These are phyloP conservation scores for Yasuhikotakia modesta DNA, from an alignment of 2,797 vertebrate genomes.

Conservation along the genomic window DNA sequence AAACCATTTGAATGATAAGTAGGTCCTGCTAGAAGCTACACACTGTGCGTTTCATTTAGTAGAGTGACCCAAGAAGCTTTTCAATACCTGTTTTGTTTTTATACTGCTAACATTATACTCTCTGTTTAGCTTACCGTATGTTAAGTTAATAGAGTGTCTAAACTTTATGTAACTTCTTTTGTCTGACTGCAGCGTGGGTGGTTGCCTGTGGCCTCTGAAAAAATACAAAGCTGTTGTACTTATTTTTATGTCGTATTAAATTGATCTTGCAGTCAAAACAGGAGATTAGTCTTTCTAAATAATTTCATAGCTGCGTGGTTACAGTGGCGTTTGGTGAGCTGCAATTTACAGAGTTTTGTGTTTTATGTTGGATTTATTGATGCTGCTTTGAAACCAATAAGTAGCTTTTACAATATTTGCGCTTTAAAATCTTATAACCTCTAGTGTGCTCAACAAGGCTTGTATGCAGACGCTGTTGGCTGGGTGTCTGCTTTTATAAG, in stretches of 20 bases:
- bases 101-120: constrained; percentile 28
- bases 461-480: constrained; percentile 31
- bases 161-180: constrained; percentile 30
- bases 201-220: constrained; percentile 14
- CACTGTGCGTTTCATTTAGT: constrained; percentile 50
- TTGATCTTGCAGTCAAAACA: constrained; percentile 22
- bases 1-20: constrained; percentile 43
- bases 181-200: constrained; percentile 16
- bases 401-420: constrained; percentile 30
- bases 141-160: constrained; percentile 14
- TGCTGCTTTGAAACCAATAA: constrained; percentile 20
- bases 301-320: constrained; percentile 12
- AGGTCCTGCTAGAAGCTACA: constrained; percentile 33
- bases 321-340: constrained; percentile 7
- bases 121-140: constrained; percentile 28
- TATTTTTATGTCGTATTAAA: constrained; percentile 9
- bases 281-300: neutral
- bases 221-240: constrained; percentile 27
- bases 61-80: constrained; percentile 50
- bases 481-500: constrained; percentile 34
- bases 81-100: constrained; percentile 43
- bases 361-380: constrained; percentile 44
- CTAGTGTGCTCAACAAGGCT: constrained; percentile 16
- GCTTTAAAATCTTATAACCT: constrained; percentile 29
- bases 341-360: constrained; percentile 12